phyloP scores from a whole-genome alignment of 2,888 invertebrate genomes.

The Drosophila peninsularis region DNA sequence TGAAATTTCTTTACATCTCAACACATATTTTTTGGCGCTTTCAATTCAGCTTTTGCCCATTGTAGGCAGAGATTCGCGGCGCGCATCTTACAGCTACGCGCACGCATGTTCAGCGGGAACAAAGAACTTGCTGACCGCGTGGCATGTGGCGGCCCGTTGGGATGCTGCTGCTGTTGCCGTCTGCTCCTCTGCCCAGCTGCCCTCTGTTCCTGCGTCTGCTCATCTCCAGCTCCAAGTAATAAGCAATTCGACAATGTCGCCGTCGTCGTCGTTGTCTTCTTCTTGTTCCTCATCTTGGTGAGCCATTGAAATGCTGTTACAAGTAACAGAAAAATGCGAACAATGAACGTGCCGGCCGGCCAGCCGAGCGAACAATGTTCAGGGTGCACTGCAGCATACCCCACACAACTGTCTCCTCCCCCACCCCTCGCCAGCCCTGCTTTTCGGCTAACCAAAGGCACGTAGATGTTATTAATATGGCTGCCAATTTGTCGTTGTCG shows the following conservation, averaged over 20 bases:
- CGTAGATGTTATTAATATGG: conserved; percentile 78
- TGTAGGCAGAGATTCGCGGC: conserved; percentile 29
- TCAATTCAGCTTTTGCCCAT: conserved; percentile 9
- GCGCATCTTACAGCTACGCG: conserved; percentile 42
- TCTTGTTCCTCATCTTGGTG: conserved; percentile 14
- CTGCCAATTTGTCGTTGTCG: conserved; percentile 76
- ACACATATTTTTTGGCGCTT: neutral
- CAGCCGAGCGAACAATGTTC: conserved; percentile 57
- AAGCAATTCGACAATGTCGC: conserved; percentile 63
- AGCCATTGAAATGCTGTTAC: conserved; percentile 75
- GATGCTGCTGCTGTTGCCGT: conserved; percentile 3
- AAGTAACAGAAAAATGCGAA: conserved; percentile 75
- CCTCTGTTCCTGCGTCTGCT: neutral
- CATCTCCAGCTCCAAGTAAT: conserved; percentile 40
- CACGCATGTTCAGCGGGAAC: conserved; percentile 60
- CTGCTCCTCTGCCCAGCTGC: neutral
- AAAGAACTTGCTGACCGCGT: conserved; percentile 80
- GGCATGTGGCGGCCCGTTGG: conserved; percentile 54
- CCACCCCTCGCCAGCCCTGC: neutral
- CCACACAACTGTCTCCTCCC: neutral
- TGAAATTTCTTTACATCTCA: too few species aligned
- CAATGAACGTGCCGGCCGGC: conserved; percentile 60
- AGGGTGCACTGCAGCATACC: conserved; percentile 34
- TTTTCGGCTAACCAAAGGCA: conserved; percentile 36
- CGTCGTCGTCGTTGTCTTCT: conserved; percentile 17